Evolutionary conservation across 2,888 invertebrate species (phyloP).

Genomic region (Thysanoteuthis rhombus): DNA sequence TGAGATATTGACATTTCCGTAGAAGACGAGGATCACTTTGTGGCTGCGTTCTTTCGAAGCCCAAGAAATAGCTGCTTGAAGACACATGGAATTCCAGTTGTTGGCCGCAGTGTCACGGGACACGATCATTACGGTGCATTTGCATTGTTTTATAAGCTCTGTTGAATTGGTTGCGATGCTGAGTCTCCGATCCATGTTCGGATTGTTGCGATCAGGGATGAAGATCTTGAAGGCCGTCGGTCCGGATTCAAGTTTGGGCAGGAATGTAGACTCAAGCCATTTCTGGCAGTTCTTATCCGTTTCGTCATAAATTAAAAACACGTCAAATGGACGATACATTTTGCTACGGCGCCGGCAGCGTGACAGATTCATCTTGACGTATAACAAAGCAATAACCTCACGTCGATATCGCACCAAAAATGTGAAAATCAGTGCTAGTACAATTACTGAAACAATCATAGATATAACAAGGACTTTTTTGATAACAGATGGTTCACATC

Average conservation of each 20-base stretch:
- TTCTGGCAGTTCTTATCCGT: slow-evolving; percentile 13
- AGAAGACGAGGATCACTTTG: slow-evolving; percentile 1
- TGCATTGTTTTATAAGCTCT: slow-evolving; percentile 16
- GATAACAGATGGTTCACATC: neutral
- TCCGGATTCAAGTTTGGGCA: neutral
- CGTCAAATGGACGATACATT: neutral
- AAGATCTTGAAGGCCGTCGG: slow-evolving; percentile 15
- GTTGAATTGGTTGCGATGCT: neutral
- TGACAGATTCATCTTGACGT: neutral
- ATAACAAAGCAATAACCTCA: neutral
- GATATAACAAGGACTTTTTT: neutral
- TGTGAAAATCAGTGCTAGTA: neutral
- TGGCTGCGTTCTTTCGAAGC: neutral
- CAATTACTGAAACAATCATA: neutral
- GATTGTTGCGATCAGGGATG: neutral
- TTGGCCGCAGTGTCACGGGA: neutral
- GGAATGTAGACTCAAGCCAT: neutral
- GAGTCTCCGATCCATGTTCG: neutral
- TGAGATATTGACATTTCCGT: slow-evolving; percentile 24
- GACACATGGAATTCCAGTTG: neutral
- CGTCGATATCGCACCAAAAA: slow-evolving; percentile 15
- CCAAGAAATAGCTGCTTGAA: neutral
- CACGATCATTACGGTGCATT: slow-evolving; percentile 15
- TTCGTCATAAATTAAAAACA: slow-evolving; percentile 1
- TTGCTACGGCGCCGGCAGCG: neutral